Conservation (phyloP, 2,888 invertebrate genomes). For the Torymus aiolomorphi region DNA sequence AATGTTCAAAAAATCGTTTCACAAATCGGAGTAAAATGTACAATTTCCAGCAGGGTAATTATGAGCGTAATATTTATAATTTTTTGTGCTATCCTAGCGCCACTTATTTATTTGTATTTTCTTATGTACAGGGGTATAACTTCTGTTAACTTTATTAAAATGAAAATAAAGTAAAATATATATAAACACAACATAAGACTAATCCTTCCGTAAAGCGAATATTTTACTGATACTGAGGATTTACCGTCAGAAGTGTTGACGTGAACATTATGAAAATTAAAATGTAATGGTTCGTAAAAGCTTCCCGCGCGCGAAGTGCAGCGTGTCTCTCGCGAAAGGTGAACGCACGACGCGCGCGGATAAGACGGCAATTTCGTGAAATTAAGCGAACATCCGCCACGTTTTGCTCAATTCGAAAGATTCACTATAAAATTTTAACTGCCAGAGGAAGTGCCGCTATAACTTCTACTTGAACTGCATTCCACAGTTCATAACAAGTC, state of each 20-base stretch:
- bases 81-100: too few relatives aligned
- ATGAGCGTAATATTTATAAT: too few relatives aligned
- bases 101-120: too few relatives aligned
- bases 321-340: conserved; percentile 16
- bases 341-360: conserved; percentile 23
- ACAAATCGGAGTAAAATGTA: too few relatives aligned
- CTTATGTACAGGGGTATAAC: too few relatives aligned
- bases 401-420: conserved; percentile 24
- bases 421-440: conserved; percentile 27
- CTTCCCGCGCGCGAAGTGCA: background rate
- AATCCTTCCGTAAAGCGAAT: too few relatives aligned
- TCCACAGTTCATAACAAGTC: background rate
- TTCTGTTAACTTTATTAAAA: too few relatives aligned
- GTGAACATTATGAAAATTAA: background rate
- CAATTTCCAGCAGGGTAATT: too few relatives aligned
- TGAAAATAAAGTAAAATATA: too few relatives aligned
- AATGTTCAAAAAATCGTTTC: too few relatives aligned
- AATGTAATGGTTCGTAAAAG: background rate
- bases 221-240: background rate
- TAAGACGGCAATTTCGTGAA: conserved; percentile 40
- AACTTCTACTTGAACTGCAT: background rate
- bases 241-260: background rate
- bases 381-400: conserved; percentile 40
- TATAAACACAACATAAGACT: too few relatives aligned
- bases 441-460: conserved; percentile 12